These are phyloP conservation scores for Tipula vernalis DNA, from an alignment of 2,888 invertebrate genomes.

Conservation along the genomic window DNA sequence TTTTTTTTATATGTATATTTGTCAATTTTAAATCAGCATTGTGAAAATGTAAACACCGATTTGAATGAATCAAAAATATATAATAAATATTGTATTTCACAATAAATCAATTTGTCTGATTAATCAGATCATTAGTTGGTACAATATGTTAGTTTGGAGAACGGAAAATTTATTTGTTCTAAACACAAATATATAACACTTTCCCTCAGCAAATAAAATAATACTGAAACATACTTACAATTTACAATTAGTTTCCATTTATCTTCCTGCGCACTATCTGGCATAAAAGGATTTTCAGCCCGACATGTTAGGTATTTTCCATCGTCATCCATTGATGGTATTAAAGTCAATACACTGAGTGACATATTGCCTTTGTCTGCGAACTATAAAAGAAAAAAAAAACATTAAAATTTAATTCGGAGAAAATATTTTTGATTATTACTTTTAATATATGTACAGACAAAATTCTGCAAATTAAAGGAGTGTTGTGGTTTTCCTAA, in stretches of 20 bases:
- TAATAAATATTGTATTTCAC: not conserved
- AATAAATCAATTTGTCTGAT: not conserved
- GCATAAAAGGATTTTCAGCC: conserved; percentile 75
- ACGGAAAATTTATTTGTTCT: not conserved
- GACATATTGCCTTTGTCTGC: conserved; percentile 71
- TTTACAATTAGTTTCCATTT: conserved; percentile 79
- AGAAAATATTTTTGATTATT: no score
- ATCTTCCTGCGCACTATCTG: conserved; percentile 71
- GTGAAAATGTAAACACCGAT: not conserved
- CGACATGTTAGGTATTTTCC: conserved; percentile 81
- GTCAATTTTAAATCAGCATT: not conserved
- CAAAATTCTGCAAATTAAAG: no score
- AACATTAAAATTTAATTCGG: not conserved
- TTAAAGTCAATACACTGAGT: conserved; percentile 69
- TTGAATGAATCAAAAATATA: not conserved
- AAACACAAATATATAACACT: not conserved
- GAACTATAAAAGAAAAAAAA: conserved; percentile 41
- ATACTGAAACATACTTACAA: conserved; percentile 54
- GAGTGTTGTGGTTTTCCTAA: no score
- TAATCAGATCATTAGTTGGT: not conserved
- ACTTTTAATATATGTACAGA: no score
- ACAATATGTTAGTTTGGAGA: not conserved
- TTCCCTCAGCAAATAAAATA: not conserved
- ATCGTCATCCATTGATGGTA: conserved; percentile 75
- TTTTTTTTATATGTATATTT: not conserved